Percentiles rank a stretch among this genome's conserved stretches.
phyloP scores from a whole-genome alignment of 2,888 invertebrate genomes.

The Asteroscopus sphinx region DNA sequence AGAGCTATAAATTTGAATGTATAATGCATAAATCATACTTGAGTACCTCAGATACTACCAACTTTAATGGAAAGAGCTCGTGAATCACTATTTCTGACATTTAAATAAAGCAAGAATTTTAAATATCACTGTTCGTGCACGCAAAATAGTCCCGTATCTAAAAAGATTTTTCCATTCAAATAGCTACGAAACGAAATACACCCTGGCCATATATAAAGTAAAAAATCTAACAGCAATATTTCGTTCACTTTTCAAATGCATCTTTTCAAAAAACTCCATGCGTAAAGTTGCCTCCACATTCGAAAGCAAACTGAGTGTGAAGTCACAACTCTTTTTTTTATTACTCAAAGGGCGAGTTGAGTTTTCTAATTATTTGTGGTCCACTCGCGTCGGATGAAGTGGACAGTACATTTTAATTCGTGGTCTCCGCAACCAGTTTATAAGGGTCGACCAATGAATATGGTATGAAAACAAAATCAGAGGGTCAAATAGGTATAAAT shows the following conservation, averaged over 20 bases:
- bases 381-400: conserved; percentile 59
- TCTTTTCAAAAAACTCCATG: conserved; percentile 33
- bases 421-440: conserved; percentile 53
- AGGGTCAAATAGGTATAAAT: conserved; percentile 40
- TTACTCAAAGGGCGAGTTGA: conserved; percentile 49
- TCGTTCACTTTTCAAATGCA: conserved; percentile 8
- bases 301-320: conserved; percentile 36
- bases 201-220: not conserved
- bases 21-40: conserved; percentile 31
- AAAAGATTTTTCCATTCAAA: conserved; percentile 29
- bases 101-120: conserved; percentile 40
- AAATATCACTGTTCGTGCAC: conserved; percentile 1
- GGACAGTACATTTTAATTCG: conserved; percentile 64
- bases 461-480: conserved; percentile 41
- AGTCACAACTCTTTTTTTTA: conserved; percentile 40
- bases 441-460: conserved; percentile 60
- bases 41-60: conserved; percentile 24
- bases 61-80: conserved; percentile 24
- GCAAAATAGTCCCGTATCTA: conserved; percentile 12
- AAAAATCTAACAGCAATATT: conserved; percentile 21
- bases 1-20: conserved; percentile 23
- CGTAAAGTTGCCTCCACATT: conserved; percentile 42
- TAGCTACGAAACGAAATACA: conserved; percentile 15
- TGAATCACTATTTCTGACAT: conserved; percentile 38
- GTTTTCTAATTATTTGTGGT: conserved; percentile 66